Base-by-base conservation (phyloP, 2,113 vertebrate genomes). In the Suncus etruscus region DNA sequence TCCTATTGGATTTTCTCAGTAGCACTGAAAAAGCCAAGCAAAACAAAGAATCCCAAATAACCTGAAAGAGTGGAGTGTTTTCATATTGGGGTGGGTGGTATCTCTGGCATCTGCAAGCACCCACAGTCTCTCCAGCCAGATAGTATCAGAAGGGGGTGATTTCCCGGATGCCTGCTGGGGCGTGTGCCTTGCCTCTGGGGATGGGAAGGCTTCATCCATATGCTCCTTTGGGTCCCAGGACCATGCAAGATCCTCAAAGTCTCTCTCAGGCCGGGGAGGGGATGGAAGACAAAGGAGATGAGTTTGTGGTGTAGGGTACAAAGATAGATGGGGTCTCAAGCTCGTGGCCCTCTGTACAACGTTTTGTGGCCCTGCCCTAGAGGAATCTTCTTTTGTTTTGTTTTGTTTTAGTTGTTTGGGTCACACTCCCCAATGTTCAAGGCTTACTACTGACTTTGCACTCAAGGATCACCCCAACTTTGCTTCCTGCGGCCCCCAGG, bases 261-360 rank as follows among this genome's bases (percentile, higher is more conserved):
- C 6, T 70, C 25, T 70, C 91, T 82, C 83, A 83, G 65, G 45
- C 68, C 73, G 27, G 70, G 86, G 54, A 54, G 54, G 54, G 54
- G 54, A 11, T 54, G 39, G 39, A 91, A 86, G 48, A 45, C 9
- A 78, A 86, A 75, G 18, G 54, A 73, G 29, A 61, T n/a, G 18
- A 58, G 50, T 81, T 88, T 87, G 18, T 45, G 50, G 51, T 89
- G 50, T 31, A 87, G 65, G 84, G 18, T 24, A 72, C 63, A 76
- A 63, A 79, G 84, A 54, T 45, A 81, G 84, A 16, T 20, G 25
- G n/a, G n/a, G n/a, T n/a, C n/a, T n/a, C n/a, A n/a, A n/a, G n/a
- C n/a, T n/a, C n/a, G n/a, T n/a, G n/a, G n/a, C n/a, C n/a, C n/a
- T n/a, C n/a, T n/a, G n/a, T n/a, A n/a, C n/a, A n/a, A n/a, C n/a